These are phyloP conservation scores for Timandra comae DNA, from an alignment of 2,888 invertebrate genomes.

Conservation along the genomic window DNA sequence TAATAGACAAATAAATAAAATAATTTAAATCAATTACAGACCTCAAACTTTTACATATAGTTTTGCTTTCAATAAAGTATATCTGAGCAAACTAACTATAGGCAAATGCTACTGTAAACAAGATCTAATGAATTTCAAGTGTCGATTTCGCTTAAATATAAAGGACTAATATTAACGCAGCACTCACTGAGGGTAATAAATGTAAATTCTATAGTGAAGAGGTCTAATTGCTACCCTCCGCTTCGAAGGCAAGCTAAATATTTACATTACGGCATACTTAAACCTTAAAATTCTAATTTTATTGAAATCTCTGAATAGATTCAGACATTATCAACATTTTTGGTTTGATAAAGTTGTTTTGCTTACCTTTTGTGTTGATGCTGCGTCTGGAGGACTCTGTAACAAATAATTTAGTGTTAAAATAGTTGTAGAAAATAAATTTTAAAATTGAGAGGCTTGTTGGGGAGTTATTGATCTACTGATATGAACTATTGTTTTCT, in stretches of 20 bases:
- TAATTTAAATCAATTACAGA: background rate
- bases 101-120: constrained; percentile 17
- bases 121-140: constrained; percentile 39
- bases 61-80: too few relatives aligned
- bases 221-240: constrained; percentile 43
- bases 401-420: too few relatives aligned
- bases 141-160: constrained; percentile 47
- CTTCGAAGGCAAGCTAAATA: constrained; percentile 45
- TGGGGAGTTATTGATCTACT: too few relatives aligned
- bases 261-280: constrained; percentile 54
- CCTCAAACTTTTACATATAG: constrained; percentile 25
- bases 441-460: too few relatives aligned
- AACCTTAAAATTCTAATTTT: constrained; percentile 62
- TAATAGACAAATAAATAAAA: too few relatives aligned
- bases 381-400: too few relatives aligned
- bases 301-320: constrained; percentile 40
- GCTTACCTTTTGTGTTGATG: too few relatives aligned
- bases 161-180: constrained; percentile 66
- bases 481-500: too few relatives aligned
- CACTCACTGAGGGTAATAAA: constrained; percentile 61
- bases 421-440: too few relatives aligned
- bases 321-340: constrained; percentile 10
- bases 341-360: too few relatives aligned
- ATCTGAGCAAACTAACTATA: background rate
- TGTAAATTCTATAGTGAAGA: constrained; percentile 63